Conservation (phyloP, 1,140 invertebrate genomes). For the Bombus cullumanus region DNA sequence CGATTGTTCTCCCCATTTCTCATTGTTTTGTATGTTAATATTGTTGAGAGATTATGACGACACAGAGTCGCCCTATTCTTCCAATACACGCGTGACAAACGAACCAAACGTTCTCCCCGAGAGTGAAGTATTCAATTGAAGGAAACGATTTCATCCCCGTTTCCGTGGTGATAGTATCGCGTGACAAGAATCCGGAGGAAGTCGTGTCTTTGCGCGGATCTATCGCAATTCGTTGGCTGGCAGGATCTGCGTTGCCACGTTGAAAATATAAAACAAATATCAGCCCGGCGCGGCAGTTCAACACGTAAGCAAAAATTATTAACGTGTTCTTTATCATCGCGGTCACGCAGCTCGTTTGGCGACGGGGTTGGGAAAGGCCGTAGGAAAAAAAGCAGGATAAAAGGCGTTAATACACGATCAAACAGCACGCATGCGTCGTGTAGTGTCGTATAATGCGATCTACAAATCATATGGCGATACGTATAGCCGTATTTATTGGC, state of each 20-base stretch:
- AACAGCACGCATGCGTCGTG: conserved; percentile 39
- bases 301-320: conserved; percentile 31
- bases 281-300: not conserved
- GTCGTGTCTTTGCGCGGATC: not conserved
- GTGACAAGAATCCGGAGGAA: not conserved
- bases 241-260: too few species aligned
- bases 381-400: not conserved
- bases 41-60: too few species aligned
- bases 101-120: too few species aligned
- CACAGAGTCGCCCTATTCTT: not conserved
- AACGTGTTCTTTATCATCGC: conserved; percentile 28
- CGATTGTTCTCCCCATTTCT: too few species aligned
- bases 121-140: not conserved
- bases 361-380: not conserved
- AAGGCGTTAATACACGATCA: conserved; percentile 49
- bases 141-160: not conserved
- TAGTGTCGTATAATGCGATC: conserved; percentile 42
- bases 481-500: conserved; percentile 30
- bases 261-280: not conserved
- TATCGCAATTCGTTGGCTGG: not conserved
- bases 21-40: too few species aligned
- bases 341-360: conserved; percentile 13
- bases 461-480: conserved; percentile 44
- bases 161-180: not conserved
- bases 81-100: not conserved